Evolutionary conservation across 2,113 vertebrate genomes (phyloP).

Genomic region (Catharus minimus): DNA sequence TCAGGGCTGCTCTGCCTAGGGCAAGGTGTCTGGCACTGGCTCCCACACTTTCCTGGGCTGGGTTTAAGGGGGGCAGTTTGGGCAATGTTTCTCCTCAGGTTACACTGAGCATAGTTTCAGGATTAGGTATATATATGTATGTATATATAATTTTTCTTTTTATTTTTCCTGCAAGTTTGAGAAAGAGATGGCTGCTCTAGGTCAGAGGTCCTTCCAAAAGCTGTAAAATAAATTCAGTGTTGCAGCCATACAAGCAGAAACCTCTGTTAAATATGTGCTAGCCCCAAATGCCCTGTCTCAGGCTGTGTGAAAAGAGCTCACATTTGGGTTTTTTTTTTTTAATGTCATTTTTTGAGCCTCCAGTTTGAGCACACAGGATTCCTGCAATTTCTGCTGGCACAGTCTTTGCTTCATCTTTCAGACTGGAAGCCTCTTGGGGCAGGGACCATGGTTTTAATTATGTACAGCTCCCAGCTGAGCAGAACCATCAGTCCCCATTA

Average conservation of each 20-base stretch:
- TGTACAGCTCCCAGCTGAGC: slow-evolving; percentile 45
- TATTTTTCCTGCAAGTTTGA: no score
- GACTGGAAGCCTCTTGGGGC: slow-evolving; percentile 39
- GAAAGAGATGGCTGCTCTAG: no score
- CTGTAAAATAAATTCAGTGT: no score
- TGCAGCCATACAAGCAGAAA: neutral
- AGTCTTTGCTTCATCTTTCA: slow-evolving; percentile 26
- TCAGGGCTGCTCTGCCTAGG: neutral
- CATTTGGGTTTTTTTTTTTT: neutral
- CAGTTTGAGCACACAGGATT: neutral
- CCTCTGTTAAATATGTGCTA: neutral
- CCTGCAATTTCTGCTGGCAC: slow-evolving; percentile 7
- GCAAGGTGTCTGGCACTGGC: neutral
- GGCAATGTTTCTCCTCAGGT: neutral
- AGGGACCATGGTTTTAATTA: slow-evolving; percentile 58
- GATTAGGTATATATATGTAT: neutral
- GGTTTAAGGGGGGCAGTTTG: neutral
- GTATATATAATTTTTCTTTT: no score
- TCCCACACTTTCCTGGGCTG: neutral
- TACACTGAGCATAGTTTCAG: neutral
- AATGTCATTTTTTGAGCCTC: neutral
- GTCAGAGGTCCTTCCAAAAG: no score
- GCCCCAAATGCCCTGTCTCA: neutral
- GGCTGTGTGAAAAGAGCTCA: neutral
- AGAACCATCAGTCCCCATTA: slow-evolving; percentile 47